Evolutionary conservation across 2,888 invertebrate genomes (phyloP), one percentile per base, ranked within the genome.

Genomic region (Hirudinaria manillensis): DNA sequence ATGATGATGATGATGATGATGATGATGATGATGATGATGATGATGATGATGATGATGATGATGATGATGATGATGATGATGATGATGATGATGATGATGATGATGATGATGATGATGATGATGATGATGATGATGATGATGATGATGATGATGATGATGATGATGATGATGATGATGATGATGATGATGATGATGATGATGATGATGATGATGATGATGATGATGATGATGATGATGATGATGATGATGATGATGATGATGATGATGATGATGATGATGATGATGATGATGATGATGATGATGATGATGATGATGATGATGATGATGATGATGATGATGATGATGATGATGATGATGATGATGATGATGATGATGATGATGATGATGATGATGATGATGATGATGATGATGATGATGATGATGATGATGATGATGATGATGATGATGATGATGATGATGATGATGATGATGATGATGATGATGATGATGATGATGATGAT

Each of bases 191-290:
- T 61, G 24, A 13, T 61, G 24, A 51, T 45, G 45, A 70, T 45
- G 36, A 74, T 74, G 45, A 45, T 74, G 66, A 67, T 74, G 67
- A 74, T 45, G 51, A 74, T 45, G 66, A 67, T 29, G 67, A 67
- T 38, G 51, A 67, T 45, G 45, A 74, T 27, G 36, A 67, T n/a
- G 67, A 66, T 6, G 74, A 74, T 67, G 67, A 67, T 38, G 75
- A 70, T 53, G 75, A 75, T 53, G 70, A 75, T 70, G 53, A 75
- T 70, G 56, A 55, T 70, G 70, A 70, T 55, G 51, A 70, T 55
- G 55, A 70, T 70, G 75, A 75, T 70, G 75, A 75, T 70, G 75
- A 75, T 75, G 70, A 70, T 75, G 70, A 70, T 55, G 70, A 70
- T 53, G 70, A 75, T 53, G 70, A 75, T 70, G 70, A 45, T 13